Base-by-base conservation (phyloP, 2,113 vertebrate genomes). In the Xenopus laevis region DNA sequence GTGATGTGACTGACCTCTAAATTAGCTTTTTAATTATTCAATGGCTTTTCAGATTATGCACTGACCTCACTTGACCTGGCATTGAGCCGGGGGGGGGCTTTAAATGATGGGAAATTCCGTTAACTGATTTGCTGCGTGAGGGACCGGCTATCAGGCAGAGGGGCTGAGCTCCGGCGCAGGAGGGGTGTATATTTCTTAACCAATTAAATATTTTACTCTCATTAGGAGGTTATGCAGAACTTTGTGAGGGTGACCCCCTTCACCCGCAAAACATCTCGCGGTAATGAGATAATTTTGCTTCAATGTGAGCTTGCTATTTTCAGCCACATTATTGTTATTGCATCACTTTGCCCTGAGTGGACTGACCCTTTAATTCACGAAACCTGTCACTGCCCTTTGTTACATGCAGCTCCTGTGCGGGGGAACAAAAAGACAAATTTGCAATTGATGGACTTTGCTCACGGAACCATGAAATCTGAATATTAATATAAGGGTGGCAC, bases 1-100 rank as follows among this genome's bases (percentile, higher is more conserved):
- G 58, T 53, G 66, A 45, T 62, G 46, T 70, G 66, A 69, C 17
- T 76, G 74, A 69, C 74, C 58, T 68, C 74, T 69, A 76, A 76
- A 76, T 76, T 76, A 76, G 74, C 66, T 76, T 76, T 76, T 76
- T 67, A 69, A 76, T 76, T 76, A 76, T 76, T 76, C 74, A 76
- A 64, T 76, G 74, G 74, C 46, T 69, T 69, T 76, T 76, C 59
- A 76, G 66, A 69, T 76, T 70, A 76, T 76, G 61, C 58, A 12
- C 47, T 76, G 74, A 76, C 74, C 66, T 69, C 66, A 69, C 74
- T 76, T 76, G 74, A 76, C 74, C 74, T 64, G 11, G 15, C 52
- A 76, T 76, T 64, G 74, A 76, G 45, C 27, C 27, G 33, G 52
- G 15, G 47, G 6, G n/a, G n/a, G n/a, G n/a, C n/a, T 23, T 68